Evolutionary conservation across 2,888 invertebrate species (phyloP).

Genomic region (Nowickia ferox): DNA sequence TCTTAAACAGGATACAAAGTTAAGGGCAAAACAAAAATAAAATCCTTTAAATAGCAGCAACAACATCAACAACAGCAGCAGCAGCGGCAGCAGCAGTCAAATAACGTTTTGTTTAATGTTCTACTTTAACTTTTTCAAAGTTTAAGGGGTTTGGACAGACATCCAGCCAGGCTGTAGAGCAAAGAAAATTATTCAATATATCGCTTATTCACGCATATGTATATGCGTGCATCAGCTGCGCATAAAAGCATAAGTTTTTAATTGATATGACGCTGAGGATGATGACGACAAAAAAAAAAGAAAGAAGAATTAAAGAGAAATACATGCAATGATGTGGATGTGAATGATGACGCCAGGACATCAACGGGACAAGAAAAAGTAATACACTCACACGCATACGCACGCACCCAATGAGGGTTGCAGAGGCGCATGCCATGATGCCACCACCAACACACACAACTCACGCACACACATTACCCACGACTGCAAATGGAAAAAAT

Average conservation of each 20-base stretch:
- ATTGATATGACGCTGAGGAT: constrained; percentile 62
- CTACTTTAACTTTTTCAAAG: constrained; percentile 13
- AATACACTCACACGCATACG: constrained; percentile 9
- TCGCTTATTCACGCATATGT: constrained; percentile 53
- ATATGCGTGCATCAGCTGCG: constrained; percentile 71
- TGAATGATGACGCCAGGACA: constrained; percentile 47
- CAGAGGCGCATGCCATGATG: constrained; percentile 46
- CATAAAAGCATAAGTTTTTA: constrained; percentile 59
- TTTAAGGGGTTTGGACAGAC: constrained; percentile 46
- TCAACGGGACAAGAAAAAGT: constrained; percentile 26
- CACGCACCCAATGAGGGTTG: constrained; percentile 15
- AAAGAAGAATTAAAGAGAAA: background rate
- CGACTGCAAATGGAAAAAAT: constrained; percentile 2
- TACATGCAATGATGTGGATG: background rate
- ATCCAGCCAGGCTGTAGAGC: constrained; percentile 1
- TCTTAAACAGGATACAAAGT: constrained; percentile 63
- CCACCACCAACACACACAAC: background rate
- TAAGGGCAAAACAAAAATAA: constrained; percentile 26
- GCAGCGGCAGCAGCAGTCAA: constrained; percentile 8
- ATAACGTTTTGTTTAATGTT: constrained; percentile 54
- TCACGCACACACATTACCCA: background rate
- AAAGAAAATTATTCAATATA: background rate
- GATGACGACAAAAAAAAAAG: constrained; percentile 6
- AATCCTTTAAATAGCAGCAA: constrained; percentile 29
- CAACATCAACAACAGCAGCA: too few relatives aligned